A percentile compares a stretch with the other conserved stretches of the same genome.
Evolutionary conservation across 2,113 vertebrate genomes (phyloP).

Genomic region (Petaurus breviceps): DNA sequence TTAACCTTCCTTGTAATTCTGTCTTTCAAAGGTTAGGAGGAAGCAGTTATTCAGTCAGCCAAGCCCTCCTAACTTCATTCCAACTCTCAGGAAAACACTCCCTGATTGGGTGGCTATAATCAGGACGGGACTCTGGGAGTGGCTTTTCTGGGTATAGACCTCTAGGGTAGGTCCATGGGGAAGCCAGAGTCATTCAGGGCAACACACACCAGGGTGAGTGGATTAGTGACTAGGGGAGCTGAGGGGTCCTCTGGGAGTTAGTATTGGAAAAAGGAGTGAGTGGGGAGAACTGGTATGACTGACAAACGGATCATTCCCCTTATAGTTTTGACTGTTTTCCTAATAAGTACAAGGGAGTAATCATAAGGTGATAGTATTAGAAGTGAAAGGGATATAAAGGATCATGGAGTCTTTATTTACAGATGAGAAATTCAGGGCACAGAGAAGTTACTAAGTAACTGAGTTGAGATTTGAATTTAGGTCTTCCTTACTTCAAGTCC

Average conservation of each 20-base stretch:
- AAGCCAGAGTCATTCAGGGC: slow-evolving; percentile 44
- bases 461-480: too few species aligned
- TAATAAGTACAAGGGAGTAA: too few species aligned
- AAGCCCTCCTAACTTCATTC: slow-evolving; percentile 46
- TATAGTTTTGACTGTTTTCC: too few species aligned
- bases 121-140: neutral
- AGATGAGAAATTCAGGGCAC: too few species aligned
- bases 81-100: slow-evolving; percentile 35
- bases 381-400: too few species aligned
- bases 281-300: neutral
- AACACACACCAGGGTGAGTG: slow-evolving; percentile 12
- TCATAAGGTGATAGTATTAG: too few species aligned
- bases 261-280: neutral
- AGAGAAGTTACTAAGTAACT: too few species aligned
- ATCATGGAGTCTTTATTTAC: too few species aligned
- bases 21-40: neutral
- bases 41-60: slow-evolving; percentile 47
- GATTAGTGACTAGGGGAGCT: neutral
- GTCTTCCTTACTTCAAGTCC: too few species aligned
- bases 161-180: slow-evolving; percentile 18
- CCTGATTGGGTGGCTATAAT: slow-evolving; percentile 53
- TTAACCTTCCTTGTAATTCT: neutral
- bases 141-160: slow-evolving; percentile 8
- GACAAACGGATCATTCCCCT: too few species aligned
- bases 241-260: neutral